phyloP scores from a whole-genome alignment of 1,140 invertebrate genomes.

The Drosophila ironensis region DNA sequence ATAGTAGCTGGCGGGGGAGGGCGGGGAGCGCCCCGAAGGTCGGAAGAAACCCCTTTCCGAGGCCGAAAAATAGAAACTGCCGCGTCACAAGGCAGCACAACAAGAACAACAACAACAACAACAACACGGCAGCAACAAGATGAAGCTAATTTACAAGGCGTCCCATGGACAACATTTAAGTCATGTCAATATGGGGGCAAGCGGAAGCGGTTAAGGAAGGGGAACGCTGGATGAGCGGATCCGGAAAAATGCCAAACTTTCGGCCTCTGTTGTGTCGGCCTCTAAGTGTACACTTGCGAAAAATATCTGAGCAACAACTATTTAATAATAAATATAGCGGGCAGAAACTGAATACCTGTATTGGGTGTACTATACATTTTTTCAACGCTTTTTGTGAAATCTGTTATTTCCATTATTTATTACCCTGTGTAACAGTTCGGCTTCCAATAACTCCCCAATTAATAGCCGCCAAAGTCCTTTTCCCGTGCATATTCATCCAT shows the following conservation, averaged over 20 bases:
- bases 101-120: constrained; percentile 30
- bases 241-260: constrained; percentile 24
- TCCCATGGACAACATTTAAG: constrained; percentile 68
- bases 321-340: background rate
- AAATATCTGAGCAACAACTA: background rate
- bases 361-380: too few species aligned
- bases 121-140: constrained; percentile 7
- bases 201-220: background rate
- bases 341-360: too few species aligned
- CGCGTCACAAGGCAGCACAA: constrained; percentile 51
- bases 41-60: constrained; percentile 46
- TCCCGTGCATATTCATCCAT: constrained; percentile 11
- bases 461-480: background rate
- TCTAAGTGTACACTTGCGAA: background rate
- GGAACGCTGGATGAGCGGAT: background rate
- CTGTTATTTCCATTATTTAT: background rate
- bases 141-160: constrained; percentile 76
- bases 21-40: background rate
- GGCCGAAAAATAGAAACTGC: constrained; percentile 45
- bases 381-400: background rate
- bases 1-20: background rate
- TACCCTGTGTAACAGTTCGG: too few species aligned
- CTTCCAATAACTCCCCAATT: too few species aligned
- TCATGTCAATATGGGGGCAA: constrained; percentile 28
- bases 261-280: constrained; percentile 24